Evolutionary conservation across 2,888 invertebrate genomes (phyloP), one percentile per base, ranked within the genome.

Genomic region (Muschampia plurimacula): DNA sequence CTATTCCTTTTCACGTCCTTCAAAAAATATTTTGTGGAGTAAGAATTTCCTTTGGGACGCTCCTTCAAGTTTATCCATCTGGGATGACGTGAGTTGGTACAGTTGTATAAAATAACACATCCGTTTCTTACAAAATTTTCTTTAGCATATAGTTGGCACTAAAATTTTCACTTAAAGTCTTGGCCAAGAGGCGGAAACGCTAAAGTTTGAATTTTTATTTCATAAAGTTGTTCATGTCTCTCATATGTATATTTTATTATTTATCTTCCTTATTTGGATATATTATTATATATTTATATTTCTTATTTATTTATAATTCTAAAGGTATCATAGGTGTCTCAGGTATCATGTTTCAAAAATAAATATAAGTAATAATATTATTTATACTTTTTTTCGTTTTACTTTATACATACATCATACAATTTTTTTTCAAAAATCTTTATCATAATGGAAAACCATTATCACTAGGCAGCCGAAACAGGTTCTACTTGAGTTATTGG

Each of bases 401-500:
- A 3, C 32, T 32, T 32, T 32, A 32, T 41, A 41, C 41, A 41
- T 15, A 7, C 52, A 15, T 15, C 15, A 15, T n/a, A 22, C 10
- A 55, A 28, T 55, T n/a, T 49, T 49, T 10, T 55, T 55, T 9
- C 2, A 9, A 9, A 55, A 15, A 57, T 28, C 57, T 12, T 28
- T 12, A 28, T 12, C 28, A 28, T 4, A 28, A 41, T 10, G 41
- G 9, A 57, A n/a, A 63, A 63, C 4, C 8, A 10, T 15, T 63
- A 41, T 41, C 32, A 60, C 36, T 36, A 36, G 7, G 7, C 22
- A 8, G 36, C n/a, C 60, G 63, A 22, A 44, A 39, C 41, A 63
- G 63, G 15, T 41, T 41, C 10, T 41, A 22, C 10, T 63, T 52
- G n/a, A 52, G 65, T 66, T 62, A 52, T 52, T 32, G 60, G 60